Conservation (phyloP, 2,888 invertebrate genomes). For the Invenusta paracnida region DNA sequence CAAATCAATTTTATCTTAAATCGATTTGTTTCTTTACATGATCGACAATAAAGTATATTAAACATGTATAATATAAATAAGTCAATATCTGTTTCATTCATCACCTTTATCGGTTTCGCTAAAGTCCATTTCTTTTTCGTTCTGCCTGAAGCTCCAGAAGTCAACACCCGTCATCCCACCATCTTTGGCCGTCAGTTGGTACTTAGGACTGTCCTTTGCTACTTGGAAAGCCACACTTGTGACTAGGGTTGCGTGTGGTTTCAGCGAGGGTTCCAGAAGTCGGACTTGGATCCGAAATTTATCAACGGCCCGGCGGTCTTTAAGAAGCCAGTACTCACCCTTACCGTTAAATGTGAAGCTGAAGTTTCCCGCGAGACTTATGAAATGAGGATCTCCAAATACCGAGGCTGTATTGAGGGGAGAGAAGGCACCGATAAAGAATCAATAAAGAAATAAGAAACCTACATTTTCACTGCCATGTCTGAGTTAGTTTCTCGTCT, state of each 20-base stretch:
- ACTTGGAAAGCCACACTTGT: background rate
- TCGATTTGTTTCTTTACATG: too few species aligned
- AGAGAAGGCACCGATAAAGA: too few species aligned
- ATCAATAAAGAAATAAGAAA: too few species aligned
- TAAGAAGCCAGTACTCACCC: background rate
- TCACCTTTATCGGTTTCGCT: background rate
- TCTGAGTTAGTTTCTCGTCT: too few species aligned
- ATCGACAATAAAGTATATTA: too few species aligned
- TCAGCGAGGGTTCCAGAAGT: background rate
- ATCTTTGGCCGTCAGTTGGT: background rate
- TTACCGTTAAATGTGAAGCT: background rate
- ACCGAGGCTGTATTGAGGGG: too few species aligned
- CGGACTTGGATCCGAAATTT: background rate
- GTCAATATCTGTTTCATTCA: too few species aligned
- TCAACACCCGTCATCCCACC: background rate
- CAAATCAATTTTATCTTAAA: too few species aligned
- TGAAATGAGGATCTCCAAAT: background rate
- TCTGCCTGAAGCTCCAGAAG: background rate
- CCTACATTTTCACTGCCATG: too few species aligned
- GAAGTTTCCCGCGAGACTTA: background rate
- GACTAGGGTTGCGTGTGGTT: background rate
- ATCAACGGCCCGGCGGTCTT: background rate
- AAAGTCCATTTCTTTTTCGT: background rate
- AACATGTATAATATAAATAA: too few species aligned
- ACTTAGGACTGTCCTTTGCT: background rate